Base-by-base conservation (phyloP, 2,888 invertebrate genomes). In the Netelia inedita region DNA sequence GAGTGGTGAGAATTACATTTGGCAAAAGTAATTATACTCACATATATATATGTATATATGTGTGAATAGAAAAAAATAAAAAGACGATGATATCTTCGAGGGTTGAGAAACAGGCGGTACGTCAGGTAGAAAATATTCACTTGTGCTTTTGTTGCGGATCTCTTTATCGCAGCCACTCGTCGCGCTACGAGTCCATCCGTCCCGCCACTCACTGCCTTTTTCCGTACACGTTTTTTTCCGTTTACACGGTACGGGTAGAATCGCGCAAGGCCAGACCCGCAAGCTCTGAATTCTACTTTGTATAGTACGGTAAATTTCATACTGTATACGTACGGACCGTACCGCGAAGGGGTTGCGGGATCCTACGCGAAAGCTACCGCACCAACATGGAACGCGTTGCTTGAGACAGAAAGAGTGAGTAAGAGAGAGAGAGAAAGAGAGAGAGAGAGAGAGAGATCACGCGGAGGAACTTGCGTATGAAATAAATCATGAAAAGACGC, bases 401-500 rank as follows among this genome's bases (percentile, higher is more conserved):
- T 35, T 35, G 35, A 35, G 35, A 74, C 46, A 19, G 1, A 50
- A 16, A 68, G 59, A 9, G 28, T 6, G 50, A 61, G 23, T n/a
- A 16, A 61, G 23, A 19, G 43, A 14, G 72, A 41, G 21, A 57
- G 63, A 68, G 65, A 46, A 19, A 53, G 50, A 43, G 82, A 71
- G 59, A 57, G 41, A 68, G 57, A 68, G 19, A 59, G 68, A 23
- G 73, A 16, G 78, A n/a, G 10, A 71, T 35, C 57, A 14, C 65
- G 46, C 46, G 59, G 57, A 43, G 72, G 55, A 78, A 69, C 41
- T 50, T 61, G 76, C 84, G 69, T 81, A 85, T 79, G 82, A 82
- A 79, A 85, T 85, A 85, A 85, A 85, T 85, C 79, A 76, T 85
- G 85, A 85, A 85, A 82, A 85, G 85, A 82, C 66, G 79, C 82